Evolutionary conservation across 2,888 invertebrate species (phyloP), one percentile per base, ranked within the genome.

Genomic region (Eupeodes luniger): DNA sequence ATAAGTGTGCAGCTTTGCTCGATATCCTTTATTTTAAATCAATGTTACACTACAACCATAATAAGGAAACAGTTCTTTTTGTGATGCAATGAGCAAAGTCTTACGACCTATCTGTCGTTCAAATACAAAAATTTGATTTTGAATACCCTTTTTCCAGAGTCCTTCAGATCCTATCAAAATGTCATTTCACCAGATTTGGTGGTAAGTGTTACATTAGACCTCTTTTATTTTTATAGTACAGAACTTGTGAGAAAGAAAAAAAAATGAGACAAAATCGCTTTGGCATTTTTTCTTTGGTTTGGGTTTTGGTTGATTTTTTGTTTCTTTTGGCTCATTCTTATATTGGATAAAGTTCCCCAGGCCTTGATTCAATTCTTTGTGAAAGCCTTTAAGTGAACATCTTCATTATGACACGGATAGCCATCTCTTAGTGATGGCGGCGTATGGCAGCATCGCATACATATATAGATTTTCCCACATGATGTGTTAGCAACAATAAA

Each of bases 381-480:
- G 7, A n/a, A 55, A 59, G 74, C 69, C 78, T 78, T 78, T 78
- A 62, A 82, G 78, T 86, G 79, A 83, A 86, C 83, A 86, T 86
- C 86, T 86, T 86, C 82, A 83, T 86, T 70, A 86, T 86, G 79
- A 62, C 34, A 47, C 53, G 19, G 83, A 86, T 83, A 83, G 86
- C 57, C 83, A 86, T 86, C 83, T 86, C 83, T 79, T 75, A 75
- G 62, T 36, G 51, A 57, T 61, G 53, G 75, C 53, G 53, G 75
- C 80, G 12, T 69, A 34, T 40, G 51, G 59, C 47, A 47, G 62
- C 69, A 7, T 7, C 67, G 69, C 49, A 72, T 49, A 82, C 66
- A 72, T 57, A 75, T 82, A 86, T 64, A 59, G 79, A 82, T 79
- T 86, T 83, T 79, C 49, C 55, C 83, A 79, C 75, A 86, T 79